A percentile compares a stretch with the other conserved stretches of the same genome.
phyloP scores from a whole-genome alignment of 1,140 invertebrate species.

The Trichonephila inaurata region DNA sequence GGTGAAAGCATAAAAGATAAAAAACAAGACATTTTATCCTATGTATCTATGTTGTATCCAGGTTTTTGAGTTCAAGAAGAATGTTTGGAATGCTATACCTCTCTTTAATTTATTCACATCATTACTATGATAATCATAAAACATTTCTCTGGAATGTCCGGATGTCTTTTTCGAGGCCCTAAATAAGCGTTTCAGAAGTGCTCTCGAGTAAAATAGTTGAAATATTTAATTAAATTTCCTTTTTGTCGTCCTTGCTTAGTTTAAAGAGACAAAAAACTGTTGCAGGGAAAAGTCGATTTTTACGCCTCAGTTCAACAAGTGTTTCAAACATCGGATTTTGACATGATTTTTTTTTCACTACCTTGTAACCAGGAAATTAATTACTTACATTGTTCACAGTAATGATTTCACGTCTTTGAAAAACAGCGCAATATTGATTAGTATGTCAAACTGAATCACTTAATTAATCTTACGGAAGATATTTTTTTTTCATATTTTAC shows the following conservation, averaged over 20 bases:
- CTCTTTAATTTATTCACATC: too few relatives aligned
- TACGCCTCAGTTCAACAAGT: slow-evolving; percentile 66
- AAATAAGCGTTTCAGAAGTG: background rate
- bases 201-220: background rate
- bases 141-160: too few relatives aligned
- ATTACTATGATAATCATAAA: too few relatives aligned
- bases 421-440: slow-evolving; percentile 68
- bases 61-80: too few relatives aligned
- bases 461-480: slow-evolving; percentile 60
- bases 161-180: background rate
- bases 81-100: too few relatives aligned
- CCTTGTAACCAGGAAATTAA: slow-evolving; percentile 55
- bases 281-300: slow-evolving; percentile 55
- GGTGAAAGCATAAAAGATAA: too few relatives aligned
- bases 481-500: slow-evolving; percentile 38
- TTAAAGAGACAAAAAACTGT: slow-evolving; percentile 27
- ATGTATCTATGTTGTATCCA: too few relatives aligned
- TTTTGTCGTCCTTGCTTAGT: background rate
- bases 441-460: slow-evolving; percentile 62
- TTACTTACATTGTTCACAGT: slow-evolving; percentile 68
- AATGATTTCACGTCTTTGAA: slow-evolving; percentile 60
- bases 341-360: slow-evolving; percentile 22
- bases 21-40: too few relatives aligned
- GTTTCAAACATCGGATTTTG: slow-evolving; percentile 64
- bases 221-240: slow-evolving; percentile 22